Percentiles rank a stretch among this genome's conserved stretches.
Conservation (phyloP, 1,140 invertebrate species). For the Euura lappo region DNA sequence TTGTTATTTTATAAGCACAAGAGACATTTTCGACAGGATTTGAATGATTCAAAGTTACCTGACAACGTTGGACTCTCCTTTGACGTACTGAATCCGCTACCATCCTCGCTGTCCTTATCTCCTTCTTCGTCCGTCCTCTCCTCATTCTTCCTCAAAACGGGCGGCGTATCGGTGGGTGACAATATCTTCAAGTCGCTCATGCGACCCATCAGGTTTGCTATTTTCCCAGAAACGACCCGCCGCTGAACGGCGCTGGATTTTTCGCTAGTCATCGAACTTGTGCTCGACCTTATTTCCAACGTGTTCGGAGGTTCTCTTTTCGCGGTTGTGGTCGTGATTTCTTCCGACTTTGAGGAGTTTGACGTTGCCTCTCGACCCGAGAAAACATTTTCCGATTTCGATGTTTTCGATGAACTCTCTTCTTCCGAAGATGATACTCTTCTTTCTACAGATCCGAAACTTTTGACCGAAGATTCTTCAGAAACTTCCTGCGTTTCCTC, state of each 20-base stretch:
- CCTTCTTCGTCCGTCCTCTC: slow-evolving; percentile 36
- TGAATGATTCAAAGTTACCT: slow-evolving; percentile 26
- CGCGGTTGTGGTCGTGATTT: not conserved
- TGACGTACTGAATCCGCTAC: slow-evolving; percentile 29
- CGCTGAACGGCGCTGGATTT: slow-evolving; percentile 26
- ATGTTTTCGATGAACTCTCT: not conserved
- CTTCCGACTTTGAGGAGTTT: slow-evolving; percentile 1
- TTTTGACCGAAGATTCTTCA: not conserved
- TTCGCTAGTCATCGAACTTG: slow-evolving; percentile 23
- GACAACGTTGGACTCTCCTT: slow-evolving; percentile 35
- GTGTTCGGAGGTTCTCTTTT: slow-evolving; percentile 46
- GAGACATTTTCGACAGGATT: slow-evolving; percentile 14
- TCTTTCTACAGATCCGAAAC: not conserved
- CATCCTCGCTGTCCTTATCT: slow-evolving; percentile 43
- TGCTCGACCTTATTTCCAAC: slow-evolving; percentile 33
- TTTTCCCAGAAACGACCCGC: slow-evolving; percentile 49
- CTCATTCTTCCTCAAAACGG: slow-evolving; percentile 43
- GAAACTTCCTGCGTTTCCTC: not conserved
- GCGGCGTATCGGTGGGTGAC: slow-evolving; percentile 53
- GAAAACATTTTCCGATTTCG: not conserved
- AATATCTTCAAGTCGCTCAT: slow-evolving; percentile 55
- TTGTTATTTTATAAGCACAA: too few relatives aligned
- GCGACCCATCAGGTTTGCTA: slow-evolving; percentile 52
- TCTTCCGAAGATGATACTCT: not conserved
- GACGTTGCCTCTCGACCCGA: not conserved